phyloP scores from a whole-genome alignment of 2,113 vertebrate species.

The Rhineura floridana region DNA sequence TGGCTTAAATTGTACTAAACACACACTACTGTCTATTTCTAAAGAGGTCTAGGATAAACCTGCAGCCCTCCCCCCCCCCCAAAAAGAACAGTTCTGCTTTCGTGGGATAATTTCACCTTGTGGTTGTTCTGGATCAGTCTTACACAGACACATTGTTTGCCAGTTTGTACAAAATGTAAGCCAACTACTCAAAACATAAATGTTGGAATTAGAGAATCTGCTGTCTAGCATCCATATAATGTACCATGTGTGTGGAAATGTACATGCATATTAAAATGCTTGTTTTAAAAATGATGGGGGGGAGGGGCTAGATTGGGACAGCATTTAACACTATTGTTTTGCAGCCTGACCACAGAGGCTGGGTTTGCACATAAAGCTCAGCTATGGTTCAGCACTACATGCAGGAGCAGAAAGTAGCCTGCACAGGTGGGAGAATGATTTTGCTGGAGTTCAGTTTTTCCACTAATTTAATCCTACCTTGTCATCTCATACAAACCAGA shows the following conservation, averaged over 20 bases:
- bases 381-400: background rate
- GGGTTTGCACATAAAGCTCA: background rate
- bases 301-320: background rate
- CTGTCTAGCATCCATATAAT: background rate
- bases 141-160: no score
- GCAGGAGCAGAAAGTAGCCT: no score
- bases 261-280: background rate
- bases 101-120: background rate
- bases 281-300: background rate
- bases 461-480: no score
- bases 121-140: background rate
- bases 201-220: background rate
- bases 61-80: background rate
- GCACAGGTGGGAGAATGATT: no score
- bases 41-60: background rate
- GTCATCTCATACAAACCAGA: no score
- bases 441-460: no score
- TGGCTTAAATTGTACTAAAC: background rate
- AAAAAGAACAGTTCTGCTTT: background rate
- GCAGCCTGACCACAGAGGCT: background rate
- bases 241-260: background rate
- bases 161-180: background rate
- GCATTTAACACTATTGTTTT: background rate
- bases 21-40: background rate
- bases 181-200: background rate